Percentiles rank a stretch among this genome's conserved stretches.
Conservation (phyloP, 2,797 vertebrate species). For the Myripristis jacobus region DNA sequence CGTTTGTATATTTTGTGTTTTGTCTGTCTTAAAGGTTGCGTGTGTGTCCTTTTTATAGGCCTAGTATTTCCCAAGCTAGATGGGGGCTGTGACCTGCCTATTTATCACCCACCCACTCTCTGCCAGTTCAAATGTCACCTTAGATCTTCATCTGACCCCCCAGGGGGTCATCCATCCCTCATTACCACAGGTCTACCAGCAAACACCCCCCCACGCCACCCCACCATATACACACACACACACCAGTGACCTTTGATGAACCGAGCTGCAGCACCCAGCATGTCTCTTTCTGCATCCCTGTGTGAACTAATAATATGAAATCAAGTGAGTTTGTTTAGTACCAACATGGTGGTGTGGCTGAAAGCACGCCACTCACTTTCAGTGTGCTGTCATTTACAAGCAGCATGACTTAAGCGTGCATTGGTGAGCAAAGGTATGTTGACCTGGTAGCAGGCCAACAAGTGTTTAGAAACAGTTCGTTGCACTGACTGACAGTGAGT, state of each 20-base stretch:
- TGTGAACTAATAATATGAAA: slow-evolving; percentile 48
- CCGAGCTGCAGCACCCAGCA: slow-evolving; percentile 10
- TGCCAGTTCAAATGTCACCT: slow-evolving; percentile 58
- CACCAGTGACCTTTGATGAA: slow-evolving; percentile 44
- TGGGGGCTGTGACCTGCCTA: slow-evolving; percentile 3
- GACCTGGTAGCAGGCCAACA: slow-evolving; percentile 36
- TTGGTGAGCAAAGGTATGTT: background rate
- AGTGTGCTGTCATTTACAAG: background rate
- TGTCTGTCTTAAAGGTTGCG: background rate
- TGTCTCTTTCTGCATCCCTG: slow-evolving; percentile 12
- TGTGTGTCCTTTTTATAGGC: background rate
- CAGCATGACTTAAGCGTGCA: background rate
- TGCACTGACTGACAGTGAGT: slow-evolving; percentile 36
- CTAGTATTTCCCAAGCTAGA: background rate
- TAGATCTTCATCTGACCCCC: slow-evolving; percentile 32
- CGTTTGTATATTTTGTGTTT: background rate
- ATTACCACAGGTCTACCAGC: slow-evolving; percentile 26
- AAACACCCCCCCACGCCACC: background rate
- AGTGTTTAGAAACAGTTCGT: slow-evolving; percentile 24
- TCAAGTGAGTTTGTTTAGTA: slow-evolving; percentile 50
- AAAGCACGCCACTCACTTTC: slow-evolving; percentile 17
- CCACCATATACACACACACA: background rate
- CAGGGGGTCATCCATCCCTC: slow-evolving; percentile 18
- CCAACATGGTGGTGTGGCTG: background rate
- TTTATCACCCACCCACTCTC: slow-evolving; percentile 18